phyloP scores from a whole-genome alignment of 2,888 invertebrate species.

The Adelphocoris suturalis region DNA sequence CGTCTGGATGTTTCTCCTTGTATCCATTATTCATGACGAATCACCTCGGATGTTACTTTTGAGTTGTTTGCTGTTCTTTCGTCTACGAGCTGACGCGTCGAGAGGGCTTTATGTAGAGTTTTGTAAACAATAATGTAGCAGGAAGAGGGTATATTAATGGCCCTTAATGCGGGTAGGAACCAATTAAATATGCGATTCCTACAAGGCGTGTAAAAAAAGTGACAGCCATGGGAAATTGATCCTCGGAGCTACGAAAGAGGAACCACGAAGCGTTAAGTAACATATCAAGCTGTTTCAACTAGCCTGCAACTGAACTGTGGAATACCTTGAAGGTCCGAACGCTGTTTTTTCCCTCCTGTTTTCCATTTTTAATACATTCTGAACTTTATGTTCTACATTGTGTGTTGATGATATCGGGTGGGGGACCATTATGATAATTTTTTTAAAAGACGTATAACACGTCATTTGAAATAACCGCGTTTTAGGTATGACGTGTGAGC shows the following conservation, averaged over 20 bases:
- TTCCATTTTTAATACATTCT: constrained; percentile 53
- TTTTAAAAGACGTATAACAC: constrained; percentile 47
- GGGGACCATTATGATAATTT: constrained; percentile 50
- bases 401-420: constrained; percentile 52
- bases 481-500: constrained; percentile 52
- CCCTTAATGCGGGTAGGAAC: background rate
- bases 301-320: background rate
- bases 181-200: constrained; percentile 28
- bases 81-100: background rate
- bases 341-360: background rate
- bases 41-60: constrained; percentile 25
- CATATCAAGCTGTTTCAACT: constrained; percentile 43
- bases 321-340: background rate
- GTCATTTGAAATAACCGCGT: constrained; percentile 50
- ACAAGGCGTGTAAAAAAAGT: constrained; percentile 39
- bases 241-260: background rate
- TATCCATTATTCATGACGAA: constrained; percentile 45
- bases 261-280: constrained; percentile 56
- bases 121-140: constrained; percentile 52
- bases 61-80: constrained; percentile 4
- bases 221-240: constrained; percentile 48
- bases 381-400: constrained; percentile 57
- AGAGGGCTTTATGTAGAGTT: constrained; percentile 20
- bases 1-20: background rate
- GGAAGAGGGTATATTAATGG: constrained; percentile 38